These are phyloP conservation scores for Caiman crocodilus DNA, from an alignment of 2,797 vertebrate genomes.

Conservation along the genomic window DNA sequence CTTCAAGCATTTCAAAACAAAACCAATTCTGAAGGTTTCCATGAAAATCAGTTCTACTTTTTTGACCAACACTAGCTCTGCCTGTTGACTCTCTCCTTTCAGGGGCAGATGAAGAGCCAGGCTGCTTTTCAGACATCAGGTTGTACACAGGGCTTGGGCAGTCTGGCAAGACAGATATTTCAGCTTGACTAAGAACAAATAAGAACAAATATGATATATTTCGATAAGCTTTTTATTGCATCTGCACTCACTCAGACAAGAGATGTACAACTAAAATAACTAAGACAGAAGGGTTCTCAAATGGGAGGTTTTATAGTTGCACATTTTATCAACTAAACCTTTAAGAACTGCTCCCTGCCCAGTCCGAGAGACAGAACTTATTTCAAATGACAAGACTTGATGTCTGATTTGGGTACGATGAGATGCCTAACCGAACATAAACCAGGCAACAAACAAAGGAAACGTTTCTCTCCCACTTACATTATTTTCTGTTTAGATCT, in stretches of 20 bases:
- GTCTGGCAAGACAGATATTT: neutral
- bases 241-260: neutral
- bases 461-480: neutral
- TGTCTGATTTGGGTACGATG: neutral
- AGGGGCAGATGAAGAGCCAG: neutral
- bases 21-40: neutral
- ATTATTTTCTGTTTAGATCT: neutral
- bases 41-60: neutral
- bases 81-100: neutral
- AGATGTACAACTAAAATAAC: neutral
- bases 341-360: slow-evolving; percentile 27
- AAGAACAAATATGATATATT: neutral
- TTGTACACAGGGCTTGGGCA: neutral
- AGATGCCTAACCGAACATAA: neutral
- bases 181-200: neutral
- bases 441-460: neutral
- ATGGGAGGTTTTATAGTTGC: neutral
- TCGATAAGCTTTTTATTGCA: neutral
- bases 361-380: neutral
- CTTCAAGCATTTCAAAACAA: neutral
- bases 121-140: neutral
- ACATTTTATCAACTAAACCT: slow-evolving; percentile 46
- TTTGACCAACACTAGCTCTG: neutral
- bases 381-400: neutral
- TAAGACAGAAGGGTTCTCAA: neutral